Conservation (phyloP, 2,888 invertebrate species). For the Nezara viridula region DNA sequence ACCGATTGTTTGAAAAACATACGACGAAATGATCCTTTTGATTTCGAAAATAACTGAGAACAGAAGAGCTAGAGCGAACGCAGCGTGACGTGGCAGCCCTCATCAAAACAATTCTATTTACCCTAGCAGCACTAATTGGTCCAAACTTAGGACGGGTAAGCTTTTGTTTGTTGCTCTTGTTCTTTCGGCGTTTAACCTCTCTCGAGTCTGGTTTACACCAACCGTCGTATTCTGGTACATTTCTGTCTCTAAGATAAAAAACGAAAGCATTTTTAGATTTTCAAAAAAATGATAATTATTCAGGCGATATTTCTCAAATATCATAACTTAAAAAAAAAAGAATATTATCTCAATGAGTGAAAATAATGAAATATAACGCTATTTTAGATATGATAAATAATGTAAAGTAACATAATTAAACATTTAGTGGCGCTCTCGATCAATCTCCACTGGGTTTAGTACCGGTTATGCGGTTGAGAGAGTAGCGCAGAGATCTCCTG, state of each 20-base stretch:
- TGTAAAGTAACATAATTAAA: no score
- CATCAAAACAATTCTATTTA: conserved; percentile 37
- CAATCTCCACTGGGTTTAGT: no score
- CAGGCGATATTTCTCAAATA: no score
- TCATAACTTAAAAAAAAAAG: no score
- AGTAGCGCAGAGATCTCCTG: no score
- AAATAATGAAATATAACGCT: no score
- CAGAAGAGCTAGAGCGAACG: neutral
- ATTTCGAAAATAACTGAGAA: neutral
- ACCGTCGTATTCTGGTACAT: neutral
- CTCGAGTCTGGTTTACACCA: neutral
- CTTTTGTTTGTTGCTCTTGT: conserved; percentile 42
- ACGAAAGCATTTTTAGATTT: no score
- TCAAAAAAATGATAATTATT: no score
- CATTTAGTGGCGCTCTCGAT: no score
- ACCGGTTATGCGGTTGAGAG: no score
- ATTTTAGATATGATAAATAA: no score
- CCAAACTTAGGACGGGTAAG: conserved; percentile 12
- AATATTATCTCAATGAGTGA: no score
- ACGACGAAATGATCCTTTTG: neutral
- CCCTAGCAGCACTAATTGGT: conserved; percentile 35
- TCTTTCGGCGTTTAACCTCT: neutral
- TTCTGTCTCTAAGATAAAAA: neutral
- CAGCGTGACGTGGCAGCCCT: neutral
- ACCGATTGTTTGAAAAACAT: neutral